These are phyloP conservation scores for Drosophila macrospina DNA, from an alignment of 2,888 invertebrate genomes.

Conservation along the genomic window DNA sequence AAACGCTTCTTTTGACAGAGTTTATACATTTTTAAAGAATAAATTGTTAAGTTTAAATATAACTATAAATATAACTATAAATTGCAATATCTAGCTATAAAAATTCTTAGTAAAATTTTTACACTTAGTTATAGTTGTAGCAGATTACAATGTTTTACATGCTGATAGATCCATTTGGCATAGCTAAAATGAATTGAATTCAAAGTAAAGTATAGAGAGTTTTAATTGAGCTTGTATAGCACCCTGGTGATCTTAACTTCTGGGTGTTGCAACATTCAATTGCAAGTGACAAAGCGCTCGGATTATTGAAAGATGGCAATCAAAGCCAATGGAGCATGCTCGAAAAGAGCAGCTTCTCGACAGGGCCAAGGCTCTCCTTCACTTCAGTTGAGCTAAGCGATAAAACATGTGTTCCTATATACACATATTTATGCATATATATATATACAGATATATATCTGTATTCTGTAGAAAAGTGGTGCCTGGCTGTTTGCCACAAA, in stretches of 20 bases:
- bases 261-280: slow-evolving; percentile 44
- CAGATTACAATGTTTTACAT: no score
- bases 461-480: slow-evolving; percentile 27
- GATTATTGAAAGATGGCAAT: slow-evolving; percentile 54
- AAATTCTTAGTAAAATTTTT: no score
- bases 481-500: slow-evolving; percentile 39
- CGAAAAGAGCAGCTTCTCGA: slow-evolving; percentile 23
- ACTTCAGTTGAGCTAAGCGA: slow-evolving; percentile 11
- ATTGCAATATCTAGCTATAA: no score
- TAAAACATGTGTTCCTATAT: slow-evolving; percentile 46
- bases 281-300: slow-evolving; percentile 43
- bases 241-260: slow-evolving; percentile 15
- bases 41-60: no score
- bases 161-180: no score
- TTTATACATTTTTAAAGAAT: no score
- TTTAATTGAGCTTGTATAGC: slow-evolving; percentile 9
- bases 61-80: no score
- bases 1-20: no score
- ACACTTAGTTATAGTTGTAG: no score
- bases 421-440: not conserved
- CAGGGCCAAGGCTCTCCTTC: slow-evolving; percentile 20
- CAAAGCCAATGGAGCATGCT: slow-evolving; percentile 55
- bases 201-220: not conserved
- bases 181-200: no score
- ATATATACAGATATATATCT: not conserved